These are phyloP conservation scores for Monochamus saltuarius DNA, from an alignment of 1,140 invertebrate genomes.

Conservation along the genomic window DNA sequence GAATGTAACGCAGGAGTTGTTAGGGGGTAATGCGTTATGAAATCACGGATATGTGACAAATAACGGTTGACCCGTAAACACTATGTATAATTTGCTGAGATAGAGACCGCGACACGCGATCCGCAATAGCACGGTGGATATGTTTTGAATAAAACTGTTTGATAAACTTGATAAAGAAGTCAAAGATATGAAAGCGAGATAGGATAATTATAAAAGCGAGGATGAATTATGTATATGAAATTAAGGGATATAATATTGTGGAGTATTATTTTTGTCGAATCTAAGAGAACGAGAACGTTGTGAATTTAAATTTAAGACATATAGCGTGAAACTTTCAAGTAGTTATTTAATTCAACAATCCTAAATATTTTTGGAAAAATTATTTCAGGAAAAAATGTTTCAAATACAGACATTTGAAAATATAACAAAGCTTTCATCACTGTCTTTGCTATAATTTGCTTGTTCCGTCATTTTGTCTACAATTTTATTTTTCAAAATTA, in stretches of 20 bases:
- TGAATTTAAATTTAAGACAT: too few species aligned
- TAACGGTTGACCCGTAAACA: slow-evolving; percentile 48
- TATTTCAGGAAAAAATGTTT: too few species aligned
- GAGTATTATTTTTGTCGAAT: slow-evolving; percentile 22
- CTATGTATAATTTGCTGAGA: slow-evolving; percentile 47
- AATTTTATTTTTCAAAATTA: too few species aligned
- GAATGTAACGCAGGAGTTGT: slow-evolving; percentile 14
- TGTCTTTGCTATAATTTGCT: too few species aligned
- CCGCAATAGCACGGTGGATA: slow-evolving; percentile 12
- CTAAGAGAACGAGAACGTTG: too few species aligned
- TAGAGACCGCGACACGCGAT: slow-evolving; percentile 36
- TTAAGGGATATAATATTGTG: neutral
- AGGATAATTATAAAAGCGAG: neutral
- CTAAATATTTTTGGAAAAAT: too few species aligned
- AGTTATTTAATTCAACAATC: too few species aligned
- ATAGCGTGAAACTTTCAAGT: too few species aligned
- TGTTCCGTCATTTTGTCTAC: too few species aligned
- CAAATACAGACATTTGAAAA: too few species aligned
- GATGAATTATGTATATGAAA: neutral
- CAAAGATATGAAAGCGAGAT: neutral
- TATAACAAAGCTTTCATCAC: too few species aligned
- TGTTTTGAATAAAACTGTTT: slow-evolving; percentile 5
- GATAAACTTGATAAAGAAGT: slow-evolving; percentile 16
- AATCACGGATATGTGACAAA: slow-evolving; percentile 48
- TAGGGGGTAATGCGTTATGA: slow-evolving; percentile 43